Evolutionary conservation across 2,113 vertebrate genomes (phyloP).

Genomic region (Nothobranchius kuhntae): DNA sequence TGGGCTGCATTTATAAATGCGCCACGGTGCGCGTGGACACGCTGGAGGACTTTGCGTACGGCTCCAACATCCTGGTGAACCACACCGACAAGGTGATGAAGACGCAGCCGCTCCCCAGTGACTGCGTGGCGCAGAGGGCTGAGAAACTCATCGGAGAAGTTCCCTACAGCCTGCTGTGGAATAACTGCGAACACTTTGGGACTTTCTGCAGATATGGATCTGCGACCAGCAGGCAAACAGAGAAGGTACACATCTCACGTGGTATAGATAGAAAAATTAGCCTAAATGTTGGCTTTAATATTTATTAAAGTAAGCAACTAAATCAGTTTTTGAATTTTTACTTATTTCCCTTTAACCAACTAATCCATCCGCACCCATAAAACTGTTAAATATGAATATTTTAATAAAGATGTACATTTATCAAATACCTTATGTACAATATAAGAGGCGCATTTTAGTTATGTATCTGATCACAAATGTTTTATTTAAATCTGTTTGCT

Average conservation of each 20-base stretch:
- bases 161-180: slow-evolving; percentile 92
- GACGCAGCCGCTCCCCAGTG: slow-evolving; percentile 74
- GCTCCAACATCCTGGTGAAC: slow-evolving; percentile 85
- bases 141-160: slow-evolving; percentile 83
- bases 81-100: slow-evolving; percentile 77
- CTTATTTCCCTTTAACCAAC: no score
- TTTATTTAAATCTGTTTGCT: no score
- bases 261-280: no score
- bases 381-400: no score
- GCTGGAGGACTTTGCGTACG: slow-evolving; percentile 92
- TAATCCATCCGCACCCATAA: no score
- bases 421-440: no score
- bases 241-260: slow-evolving; percentile 73
- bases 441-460: no score
- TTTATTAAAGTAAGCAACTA: no score
- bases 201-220: slow-evolving; percentile 90
- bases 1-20: slow-evolving; percentile 83
- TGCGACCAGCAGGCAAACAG: slow-evolving; percentile 84
- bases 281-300: no score
- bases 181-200: slow-evolving; percentile 96
- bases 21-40: slow-evolving; percentile 91
- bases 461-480: no score
- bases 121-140: slow-evolving; percentile 84
- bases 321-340: no score
- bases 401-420: no score